Base-by-base conservation (phyloP, 2,797 vertebrate species). In the Catamblyrhynchus diadema region DNA sequence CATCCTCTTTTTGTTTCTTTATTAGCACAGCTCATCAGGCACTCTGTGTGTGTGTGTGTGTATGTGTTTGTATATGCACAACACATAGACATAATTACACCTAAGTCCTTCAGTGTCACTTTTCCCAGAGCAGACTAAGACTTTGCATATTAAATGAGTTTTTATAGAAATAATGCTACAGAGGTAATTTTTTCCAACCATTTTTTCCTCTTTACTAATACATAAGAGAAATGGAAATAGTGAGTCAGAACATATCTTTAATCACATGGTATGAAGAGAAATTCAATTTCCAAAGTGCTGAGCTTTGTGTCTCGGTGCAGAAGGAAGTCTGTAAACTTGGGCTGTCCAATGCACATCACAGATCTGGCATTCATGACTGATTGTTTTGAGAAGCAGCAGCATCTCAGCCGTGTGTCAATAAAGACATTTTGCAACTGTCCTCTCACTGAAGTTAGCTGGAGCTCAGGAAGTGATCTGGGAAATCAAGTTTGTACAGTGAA, bases 51-150 rank as follows among this genome's bases (percentile, higher is more conserved):
- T 44, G 41, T n/a, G 28, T 50, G 27, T 27, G 25, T 59, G 27
- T 77, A 67, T 69, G 51, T 79, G 42, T 89, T 87, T 96, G 81
- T 82, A 32, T 60, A 95, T 85, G 65, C 84, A 94, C 59, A 74
- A 92, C 67, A 89, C 93, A 95, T 9, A 95, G 73, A 62, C 75
- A 90, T 79, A 86, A 96, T 93, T 94, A 86, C 67, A 83, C 70
- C 12, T 32, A 56, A 81, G 73, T 95, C 88, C 74, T 94, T 92
- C 0, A 5, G 65, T 86, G 65, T 81, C 72, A 77, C 62, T 94
- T 94, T 89, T 72, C 84, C 62, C 83, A 86, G 72, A 81, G 35
- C 67, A 86, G 78, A 42, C 70, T 59, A 82, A 81, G 57, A 71
- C 59, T 85, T 95, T 3, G 32, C 66, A 95, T 96, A 90, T 71